phyloP scores from a whole-genome alignment of 1,140 invertebrate genomes.

The Piezodorus guildinii region DNA sequence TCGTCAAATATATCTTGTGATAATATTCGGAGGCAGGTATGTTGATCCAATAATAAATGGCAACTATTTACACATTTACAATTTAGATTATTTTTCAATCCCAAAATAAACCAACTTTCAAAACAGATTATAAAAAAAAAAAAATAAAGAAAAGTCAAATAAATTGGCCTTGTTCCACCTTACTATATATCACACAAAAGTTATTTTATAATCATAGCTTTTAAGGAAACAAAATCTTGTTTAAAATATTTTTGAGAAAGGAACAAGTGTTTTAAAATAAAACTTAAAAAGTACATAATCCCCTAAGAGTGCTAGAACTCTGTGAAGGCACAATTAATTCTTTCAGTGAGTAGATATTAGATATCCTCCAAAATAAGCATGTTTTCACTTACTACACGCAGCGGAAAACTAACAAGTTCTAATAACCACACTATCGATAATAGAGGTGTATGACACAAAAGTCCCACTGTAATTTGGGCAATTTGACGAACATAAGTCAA shows the following conservation, averaged over 20 bases:
- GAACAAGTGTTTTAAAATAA: slow-evolving; percentile 10
- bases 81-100: slow-evolving; percentile 13
- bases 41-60: background rate
- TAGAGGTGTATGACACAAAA: too few species aligned
- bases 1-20: slow-evolving; percentile 1
- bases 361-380: slow-evolving; percentile 11
- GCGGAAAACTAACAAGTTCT: too few species aligned
- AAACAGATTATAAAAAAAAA: background rate
- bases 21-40: slow-evolving; percentile 10
- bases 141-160: background rate
- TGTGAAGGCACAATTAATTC: slow-evolving; percentile 17
- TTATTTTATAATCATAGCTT: slow-evolving; percentile 3
- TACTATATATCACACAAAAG: slow-evolving; percentile 1
- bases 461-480: too few species aligned
- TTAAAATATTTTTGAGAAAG: background rate
- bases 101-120: slow-evolving; percentile 11
- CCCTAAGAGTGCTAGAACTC: slow-evolving; percentile 6
- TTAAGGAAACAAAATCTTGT: background rate
- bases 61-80: slow-evolving; percentile 5
- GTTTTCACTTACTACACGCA: background rate
- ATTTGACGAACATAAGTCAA: too few species aligned
- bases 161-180: background rate
- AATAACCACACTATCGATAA: too few species aligned
- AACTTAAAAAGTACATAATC: slow-evolving; percentile 17
- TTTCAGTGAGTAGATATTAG: slow-evolving; percentile 7